Base-by-base conservation (phyloP, 1,140 invertebrate genomes). In the Polypedilum vanderplanki region DNA sequence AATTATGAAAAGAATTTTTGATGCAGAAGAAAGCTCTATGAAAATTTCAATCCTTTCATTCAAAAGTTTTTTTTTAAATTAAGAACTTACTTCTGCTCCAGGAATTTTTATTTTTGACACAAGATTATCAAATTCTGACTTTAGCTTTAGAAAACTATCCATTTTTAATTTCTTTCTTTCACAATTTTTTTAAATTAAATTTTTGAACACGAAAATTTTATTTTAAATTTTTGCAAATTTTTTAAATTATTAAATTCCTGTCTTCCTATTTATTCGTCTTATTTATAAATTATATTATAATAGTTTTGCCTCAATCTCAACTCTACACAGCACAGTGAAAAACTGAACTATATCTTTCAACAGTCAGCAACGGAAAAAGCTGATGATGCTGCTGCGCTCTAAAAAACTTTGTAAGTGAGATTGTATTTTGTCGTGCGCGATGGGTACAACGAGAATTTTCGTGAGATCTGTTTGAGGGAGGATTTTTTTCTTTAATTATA, bases 331-430 rank as follows among this genome's bases (percentile, higher is more conserved):
- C 65, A 70, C 65, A 5, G 18, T 10, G 17, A 9, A 57, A 70
- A 70, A 70, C 18, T 22, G 65, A 70, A 70, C 65, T 70, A 18
- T 70, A n/a, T 70, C 65, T 18, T 20, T 70, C 65, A 17, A 70
- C 65, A 70, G 65, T 70, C 65, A 70, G 17, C 65, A 70, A 70
- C 65, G 17, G 65, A 70, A 70, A 70, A 70, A 70, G 65, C 65
- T 70, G 17, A 20, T 70, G 17, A 22, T 70, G 65, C 20, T 18
- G 65, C 17, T 20, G 65, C 12, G 46, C 46, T 57, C 46, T 57
- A 12, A 57, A 57, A 4, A 57, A n/a, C n/a, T 0, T 57, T 57
- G 12, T 57, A n/a, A 12, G 46, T 57, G 65, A 20, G 65, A 70
- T 70, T 70, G 20, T 20, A 20, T 70, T 70, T 17, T 70, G 65